Percentiles rank a stretch among this genome's conserved stretches.
Conservation (phyloP, 2,113 vertebrate genomes). For the Burhinus bistriatus region DNA sequence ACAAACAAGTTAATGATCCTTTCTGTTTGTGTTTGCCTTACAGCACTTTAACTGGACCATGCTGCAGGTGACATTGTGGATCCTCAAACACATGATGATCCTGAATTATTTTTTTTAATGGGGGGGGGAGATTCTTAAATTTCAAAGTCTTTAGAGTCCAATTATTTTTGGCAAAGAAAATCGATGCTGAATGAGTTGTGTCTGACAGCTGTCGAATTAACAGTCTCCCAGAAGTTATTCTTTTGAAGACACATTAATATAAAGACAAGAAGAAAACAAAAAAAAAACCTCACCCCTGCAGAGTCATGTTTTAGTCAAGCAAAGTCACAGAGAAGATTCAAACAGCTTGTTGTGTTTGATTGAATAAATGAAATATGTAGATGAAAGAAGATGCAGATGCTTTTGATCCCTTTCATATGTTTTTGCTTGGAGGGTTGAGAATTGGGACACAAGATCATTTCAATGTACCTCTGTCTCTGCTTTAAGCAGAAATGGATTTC, state of each 20-base stretch:
- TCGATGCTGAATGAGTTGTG: neutral
- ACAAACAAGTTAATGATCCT: neutral
- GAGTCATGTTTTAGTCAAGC: neutral
- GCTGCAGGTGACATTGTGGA: neutral
- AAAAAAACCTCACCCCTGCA: rapidly evolving
- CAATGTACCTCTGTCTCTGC: neutral
- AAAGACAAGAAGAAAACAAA: neutral
- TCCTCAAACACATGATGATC: neutral
- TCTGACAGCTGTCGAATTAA: neutral
- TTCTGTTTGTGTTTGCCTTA: neutral
- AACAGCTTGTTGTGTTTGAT: neutral
- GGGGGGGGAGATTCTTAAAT: neutral
- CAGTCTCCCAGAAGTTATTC: neutral
- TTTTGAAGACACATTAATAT: neutral
- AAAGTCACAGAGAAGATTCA: constrained; percentile 29
- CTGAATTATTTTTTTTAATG: neutral
- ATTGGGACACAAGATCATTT: neutral
- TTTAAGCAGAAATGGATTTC: neutral
- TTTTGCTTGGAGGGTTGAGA: constrained; percentile 22
- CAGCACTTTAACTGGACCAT: neutral
- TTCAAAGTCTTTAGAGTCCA: neutral
- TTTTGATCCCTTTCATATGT: constrained; percentile 34
- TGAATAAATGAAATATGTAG: neutral
- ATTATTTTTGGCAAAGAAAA: neutral
- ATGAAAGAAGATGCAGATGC: constrained; percentile 43